These are phyloP conservation scores for Steatornis caripensis DNA, from an alignment of 2,113 vertebrate genomes.

Conservation along the genomic window DNA sequence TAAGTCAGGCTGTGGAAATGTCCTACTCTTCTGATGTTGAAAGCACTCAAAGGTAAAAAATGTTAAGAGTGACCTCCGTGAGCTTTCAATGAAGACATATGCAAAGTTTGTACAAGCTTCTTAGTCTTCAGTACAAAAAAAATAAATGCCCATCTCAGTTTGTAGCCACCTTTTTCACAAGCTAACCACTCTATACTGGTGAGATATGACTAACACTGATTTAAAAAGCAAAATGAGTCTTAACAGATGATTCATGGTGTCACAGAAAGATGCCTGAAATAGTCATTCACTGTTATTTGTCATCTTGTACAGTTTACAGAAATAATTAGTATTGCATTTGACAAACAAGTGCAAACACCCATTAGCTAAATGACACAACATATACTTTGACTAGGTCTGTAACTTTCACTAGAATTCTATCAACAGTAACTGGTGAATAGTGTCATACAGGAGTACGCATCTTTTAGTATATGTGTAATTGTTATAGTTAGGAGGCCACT, in stretches of 20 bases:
- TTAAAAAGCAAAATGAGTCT: not conserved
- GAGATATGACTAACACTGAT: not conserved
- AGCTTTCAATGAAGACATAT: not conserved
- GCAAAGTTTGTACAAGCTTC: not conserved
- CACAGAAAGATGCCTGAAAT: conserved; percentile 6
- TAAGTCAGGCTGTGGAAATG: not conserved
- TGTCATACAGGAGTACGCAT: not conserved
- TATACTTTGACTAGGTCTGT: not conserved
- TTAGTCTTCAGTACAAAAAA: not conserved
- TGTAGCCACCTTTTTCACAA: not conserved
- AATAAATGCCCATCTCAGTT: not conserved
- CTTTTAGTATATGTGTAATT: not conserved
- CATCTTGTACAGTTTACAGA: not conserved
- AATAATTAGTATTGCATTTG: conserved; percentile 27
- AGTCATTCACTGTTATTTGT: conserved; percentile 1
- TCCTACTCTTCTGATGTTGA: not conserved
- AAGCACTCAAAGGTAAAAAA: not conserved
- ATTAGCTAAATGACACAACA: conserved; percentile 39
- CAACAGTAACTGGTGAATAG: not conserved
- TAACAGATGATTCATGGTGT: conserved; percentile 37
- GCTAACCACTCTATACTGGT: not conserved
- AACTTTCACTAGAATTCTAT: not conserved
- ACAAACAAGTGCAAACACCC: conserved; percentile 40
- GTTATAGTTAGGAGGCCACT: not conserved
- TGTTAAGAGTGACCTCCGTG: not conserved